Evolutionary conservation across 2,888 invertebrate species (phyloP).

Genomic region (Melinaea marsaeus): DNA sequence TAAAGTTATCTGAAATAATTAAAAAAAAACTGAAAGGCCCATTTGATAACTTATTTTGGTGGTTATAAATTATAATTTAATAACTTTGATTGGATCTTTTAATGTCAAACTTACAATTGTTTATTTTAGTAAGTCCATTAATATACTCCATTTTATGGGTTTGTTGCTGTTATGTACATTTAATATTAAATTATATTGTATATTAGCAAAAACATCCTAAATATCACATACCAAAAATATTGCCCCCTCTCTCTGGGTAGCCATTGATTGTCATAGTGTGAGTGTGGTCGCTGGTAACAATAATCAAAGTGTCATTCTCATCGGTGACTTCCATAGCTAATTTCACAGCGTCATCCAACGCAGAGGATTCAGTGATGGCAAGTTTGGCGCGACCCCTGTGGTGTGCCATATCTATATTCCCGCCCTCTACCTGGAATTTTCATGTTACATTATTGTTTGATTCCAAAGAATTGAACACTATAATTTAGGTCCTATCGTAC

Average conservation of each 20-base stretch:
- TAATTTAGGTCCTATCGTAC: conserved; percentile 51
- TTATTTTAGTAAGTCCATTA: no score
- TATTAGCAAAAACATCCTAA: no score
- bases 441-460: not conserved
- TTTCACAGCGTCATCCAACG: conserved; percentile 87
- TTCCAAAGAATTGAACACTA: not conserved
- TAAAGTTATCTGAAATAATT: no score
- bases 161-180: no score
- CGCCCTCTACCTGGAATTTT: conserved; percentile 84
- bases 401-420: conserved; percentile 91
- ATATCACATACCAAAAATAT: conserved; percentile 80
- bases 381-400: conserved; percentile 87
- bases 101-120: no score
- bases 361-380: conserved; percentile 87
- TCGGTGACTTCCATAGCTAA: conserved; percentile 79
- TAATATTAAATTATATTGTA: no score
- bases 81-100: no score
- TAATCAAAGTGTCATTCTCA: conserved; percentile 84
- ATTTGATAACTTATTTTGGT: no score
- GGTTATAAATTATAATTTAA: no score
- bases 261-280: conserved; percentile 89
- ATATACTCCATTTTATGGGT: no score
- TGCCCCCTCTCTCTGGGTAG: conserved; percentile 82
- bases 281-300: conserved; percentile 92
- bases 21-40: no score